A percentile compares a stretch with the other conserved stretches of the same genome.
Evolutionary conservation across 2,888 invertebrate species (phyloP).

Genomic region (Ormia ochracea): DNA sequence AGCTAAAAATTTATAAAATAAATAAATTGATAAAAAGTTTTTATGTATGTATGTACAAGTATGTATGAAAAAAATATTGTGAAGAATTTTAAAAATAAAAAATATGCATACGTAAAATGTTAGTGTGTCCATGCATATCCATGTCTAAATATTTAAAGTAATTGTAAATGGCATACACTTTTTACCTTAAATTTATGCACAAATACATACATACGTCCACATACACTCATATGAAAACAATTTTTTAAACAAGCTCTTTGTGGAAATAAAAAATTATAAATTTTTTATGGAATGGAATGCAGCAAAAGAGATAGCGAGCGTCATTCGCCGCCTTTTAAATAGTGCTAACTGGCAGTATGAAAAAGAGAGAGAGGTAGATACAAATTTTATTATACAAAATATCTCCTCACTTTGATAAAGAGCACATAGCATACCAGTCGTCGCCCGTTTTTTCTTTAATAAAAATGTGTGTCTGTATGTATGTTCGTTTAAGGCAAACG

Average conservation of each 20-base stretch:
- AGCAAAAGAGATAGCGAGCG: conserved; percentile 68
- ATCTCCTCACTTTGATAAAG: conserved; percentile 60
- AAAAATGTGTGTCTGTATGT: conserved; percentile 23
- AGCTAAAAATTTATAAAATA: conserved; percentile 14
- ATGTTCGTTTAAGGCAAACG: conserved; percentile 43
- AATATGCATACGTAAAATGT: not conserved
- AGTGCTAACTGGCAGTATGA: conserved; percentile 48
- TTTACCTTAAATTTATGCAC: conserved; percentile 34
- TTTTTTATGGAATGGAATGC: conserved; percentile 74
- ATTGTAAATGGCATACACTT: conserved; percentile 41
- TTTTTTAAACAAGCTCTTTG: conserved; percentile 50
- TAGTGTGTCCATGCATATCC: not conserved
- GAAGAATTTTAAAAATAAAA: not conserved
- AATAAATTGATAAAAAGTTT: not conserved
- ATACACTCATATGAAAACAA: conserved; percentile 37
- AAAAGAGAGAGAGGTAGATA: conserved; percentile 61
- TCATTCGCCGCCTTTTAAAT: conserved; percentile 59
- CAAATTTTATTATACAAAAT: conserved; percentile 58
- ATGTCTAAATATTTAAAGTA: not conserved
- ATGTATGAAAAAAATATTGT: conserved; percentile 11
- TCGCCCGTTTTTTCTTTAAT: conserved; percentile 56
- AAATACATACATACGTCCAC: not conserved
- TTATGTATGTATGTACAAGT: not conserved
- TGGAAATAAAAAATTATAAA: conserved; percentile 53
- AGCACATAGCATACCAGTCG: conserved; percentile 57